Evolutionary conservation across 2,113 vertebrate species (phyloP).

Genomic region (Xiphias gladius): DNA sequence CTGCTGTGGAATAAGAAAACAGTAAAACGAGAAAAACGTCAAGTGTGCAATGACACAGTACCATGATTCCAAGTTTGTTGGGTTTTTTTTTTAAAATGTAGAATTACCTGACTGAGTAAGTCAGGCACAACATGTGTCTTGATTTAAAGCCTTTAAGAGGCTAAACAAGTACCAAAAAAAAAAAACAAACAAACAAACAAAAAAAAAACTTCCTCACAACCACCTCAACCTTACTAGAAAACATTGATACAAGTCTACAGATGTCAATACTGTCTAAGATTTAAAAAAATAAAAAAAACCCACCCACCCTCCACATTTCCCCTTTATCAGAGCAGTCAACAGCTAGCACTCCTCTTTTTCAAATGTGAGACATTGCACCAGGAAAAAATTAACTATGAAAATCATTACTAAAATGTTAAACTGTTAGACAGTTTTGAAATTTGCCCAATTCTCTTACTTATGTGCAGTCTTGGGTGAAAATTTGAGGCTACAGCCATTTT

Average conservation of each 20-base stretch:
- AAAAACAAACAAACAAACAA: too few relatives aligned
- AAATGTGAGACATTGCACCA: conserved; percentile 16
- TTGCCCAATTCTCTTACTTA: conserved; percentile 1
- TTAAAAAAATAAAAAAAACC: neutral
- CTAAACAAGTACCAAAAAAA: neutral
- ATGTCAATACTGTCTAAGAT: neutral
- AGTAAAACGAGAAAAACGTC: conserved; percentile 75
- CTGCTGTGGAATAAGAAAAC: conserved; percentile 84
- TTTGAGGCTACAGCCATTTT: conserved; percentile 15
- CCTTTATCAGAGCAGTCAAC: conserved; percentile 62
- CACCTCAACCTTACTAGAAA: neutral
- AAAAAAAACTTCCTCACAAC: neutral
- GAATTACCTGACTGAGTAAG: neutral
- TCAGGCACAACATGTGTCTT: neutral
- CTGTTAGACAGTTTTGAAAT: neutral
- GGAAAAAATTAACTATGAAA: neutral
- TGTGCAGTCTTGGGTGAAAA: conserved; percentile 15
- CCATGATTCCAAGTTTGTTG: conserved; percentile 28
- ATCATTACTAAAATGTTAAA: neutral
- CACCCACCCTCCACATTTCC: neutral
- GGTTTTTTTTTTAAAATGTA: neutral
- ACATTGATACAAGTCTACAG: neutral
- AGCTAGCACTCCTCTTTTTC: conserved; percentile 43
- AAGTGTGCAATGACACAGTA: conserved; percentile 73
- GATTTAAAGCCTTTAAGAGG: conserved; percentile 32